A percentile compares a stretch with the other conserved stretches of the same genome.
These are phyloP conservation scores for Cerceris ruficornis DNA, from an alignment of 2,888 invertebrate genomes.

Conservation along the genomic window DNA sequence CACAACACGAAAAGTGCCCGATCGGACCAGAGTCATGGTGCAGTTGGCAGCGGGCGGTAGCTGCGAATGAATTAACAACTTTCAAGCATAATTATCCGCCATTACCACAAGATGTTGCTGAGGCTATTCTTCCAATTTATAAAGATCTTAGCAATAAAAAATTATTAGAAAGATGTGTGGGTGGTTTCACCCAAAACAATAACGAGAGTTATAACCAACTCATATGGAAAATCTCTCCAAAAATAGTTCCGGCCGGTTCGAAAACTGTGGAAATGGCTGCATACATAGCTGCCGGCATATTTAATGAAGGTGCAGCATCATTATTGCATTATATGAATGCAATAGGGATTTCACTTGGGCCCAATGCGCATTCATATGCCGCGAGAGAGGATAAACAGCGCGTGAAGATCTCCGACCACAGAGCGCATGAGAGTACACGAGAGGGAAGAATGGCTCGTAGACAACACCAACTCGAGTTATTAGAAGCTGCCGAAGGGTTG, in stretches of 20 bases:
- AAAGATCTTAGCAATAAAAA: slow-evolving; percentile 65
- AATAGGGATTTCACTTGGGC: slow-evolving; percentile 2
- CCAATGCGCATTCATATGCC: no score
- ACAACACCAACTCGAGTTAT: no score
- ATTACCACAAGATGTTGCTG: slow-evolving; percentile 47
- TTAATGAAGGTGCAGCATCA: slow-evolving; percentile 57
- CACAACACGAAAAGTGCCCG: slow-evolving; percentile 31
- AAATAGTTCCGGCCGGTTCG: slow-evolving; percentile 17
- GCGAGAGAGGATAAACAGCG: no score
- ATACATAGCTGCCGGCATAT: slow-evolving; percentile 57
- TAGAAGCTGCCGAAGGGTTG: no score
- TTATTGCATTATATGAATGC: slow-evolving; percentile 1
- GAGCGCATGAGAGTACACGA: no score
- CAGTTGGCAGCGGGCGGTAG: slow-evolving; percentile 32
- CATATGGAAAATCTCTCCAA: neutral
- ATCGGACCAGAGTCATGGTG: slow-evolving; percentile 43
- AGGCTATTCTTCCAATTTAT: slow-evolving; percentile 66
- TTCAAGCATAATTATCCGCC: slow-evolving; percentile 39
- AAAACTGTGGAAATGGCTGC: slow-evolving; percentile 54
- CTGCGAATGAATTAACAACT: slow-evolving; percentile 20
- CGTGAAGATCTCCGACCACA: no score
- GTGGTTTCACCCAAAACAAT: slow-evolving; percentile 26
- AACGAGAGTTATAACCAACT: slow-evolving; percentile 24
- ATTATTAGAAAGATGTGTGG: slow-evolving; percentile 66
- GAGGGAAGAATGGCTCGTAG: no score